These are phyloP conservation scores for Borostomias antarcticus DNA, from an alignment of 2,797 vertebrate species.

Conservation along the genomic window DNA sequence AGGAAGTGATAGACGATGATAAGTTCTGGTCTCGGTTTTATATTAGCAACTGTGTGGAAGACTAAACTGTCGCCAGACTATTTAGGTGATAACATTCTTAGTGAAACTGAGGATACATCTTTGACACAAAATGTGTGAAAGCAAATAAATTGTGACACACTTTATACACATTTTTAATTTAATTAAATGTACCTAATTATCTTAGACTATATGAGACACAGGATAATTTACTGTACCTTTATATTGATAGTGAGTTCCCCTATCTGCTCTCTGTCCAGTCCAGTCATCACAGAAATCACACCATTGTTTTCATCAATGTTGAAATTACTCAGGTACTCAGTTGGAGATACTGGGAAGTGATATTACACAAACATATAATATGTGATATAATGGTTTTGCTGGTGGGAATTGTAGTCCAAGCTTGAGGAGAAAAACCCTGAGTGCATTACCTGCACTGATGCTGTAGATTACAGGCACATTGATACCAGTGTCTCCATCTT, in stretches of 20 bases:
- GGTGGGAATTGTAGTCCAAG: not conserved
- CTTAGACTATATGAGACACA: not conserved
- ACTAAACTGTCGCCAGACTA: not conserved
- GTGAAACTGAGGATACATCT: no score
- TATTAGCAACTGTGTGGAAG: not conserved
- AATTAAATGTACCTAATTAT: no score
- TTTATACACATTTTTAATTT: no score
- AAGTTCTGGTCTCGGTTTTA: not conserved
- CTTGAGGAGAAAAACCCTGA: not conserved
- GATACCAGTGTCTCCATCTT: constrained; percentile 81
- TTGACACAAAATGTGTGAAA: no score
- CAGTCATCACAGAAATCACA: constrained; percentile 56
- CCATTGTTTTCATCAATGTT: constrained; percentile 59
- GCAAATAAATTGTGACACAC: no score
- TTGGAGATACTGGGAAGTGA: constrained; percentile 71
- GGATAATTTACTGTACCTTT: constrained; percentile 64
- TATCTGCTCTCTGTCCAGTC: constrained; percentile 75
- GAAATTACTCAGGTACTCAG: constrained; percentile 48
- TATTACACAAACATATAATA: not conserved
- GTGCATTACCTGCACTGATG: constrained; percentile 68
- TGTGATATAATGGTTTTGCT: not conserved
- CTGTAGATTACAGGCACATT: constrained; percentile 72
- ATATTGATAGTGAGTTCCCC: constrained; percentile 62
- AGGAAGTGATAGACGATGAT: not conserved
- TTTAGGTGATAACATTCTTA: no score